phyloP scores from a whole-genome alignment of 2,797 vertebrate genomes.

The Coccyzus lansbergi region DNA sequence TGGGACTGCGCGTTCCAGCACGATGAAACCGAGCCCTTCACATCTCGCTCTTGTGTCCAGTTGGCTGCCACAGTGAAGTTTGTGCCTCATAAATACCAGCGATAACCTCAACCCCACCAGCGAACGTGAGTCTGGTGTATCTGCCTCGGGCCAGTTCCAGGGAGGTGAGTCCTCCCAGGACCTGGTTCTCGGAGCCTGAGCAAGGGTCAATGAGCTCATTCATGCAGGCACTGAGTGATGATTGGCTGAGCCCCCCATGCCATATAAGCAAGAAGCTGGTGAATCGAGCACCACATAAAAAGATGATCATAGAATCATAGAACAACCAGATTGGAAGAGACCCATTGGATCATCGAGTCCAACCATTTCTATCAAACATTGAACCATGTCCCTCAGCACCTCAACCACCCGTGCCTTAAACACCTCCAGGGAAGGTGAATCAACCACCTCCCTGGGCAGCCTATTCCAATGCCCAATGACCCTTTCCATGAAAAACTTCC shows the following conservation, averaged over 20 bases:
- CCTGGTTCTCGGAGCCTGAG: accelerated
- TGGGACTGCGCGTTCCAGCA: neutral
- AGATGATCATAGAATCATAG: no score
- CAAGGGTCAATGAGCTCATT: neutral
- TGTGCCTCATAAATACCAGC: neutral
- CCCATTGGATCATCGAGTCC: no score
- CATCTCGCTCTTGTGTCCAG: neutral
- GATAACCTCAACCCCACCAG: neutral
- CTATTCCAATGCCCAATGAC: no score
- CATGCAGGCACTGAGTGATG: accelerated
- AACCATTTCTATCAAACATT: no score
- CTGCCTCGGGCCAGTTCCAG: neutral
- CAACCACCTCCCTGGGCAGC: no score
- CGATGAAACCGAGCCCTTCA: neutral
- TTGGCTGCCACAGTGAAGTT: neutral
- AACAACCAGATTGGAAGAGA: no score
- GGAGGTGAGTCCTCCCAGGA: neutral
- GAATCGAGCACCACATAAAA: neutral
- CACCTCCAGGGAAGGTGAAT: no score
- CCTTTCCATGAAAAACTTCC: no score
- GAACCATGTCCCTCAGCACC: no score
- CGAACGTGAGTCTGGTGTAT: neutral
- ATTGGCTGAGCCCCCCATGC: neutral
- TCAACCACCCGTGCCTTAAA: no score
- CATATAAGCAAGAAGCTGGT: accelerated